Evolutionary conservation across 2,888 invertebrate species (phyloP), one percentile per base, ranked within the genome.

Genomic region (Elysia crispata): DNA sequence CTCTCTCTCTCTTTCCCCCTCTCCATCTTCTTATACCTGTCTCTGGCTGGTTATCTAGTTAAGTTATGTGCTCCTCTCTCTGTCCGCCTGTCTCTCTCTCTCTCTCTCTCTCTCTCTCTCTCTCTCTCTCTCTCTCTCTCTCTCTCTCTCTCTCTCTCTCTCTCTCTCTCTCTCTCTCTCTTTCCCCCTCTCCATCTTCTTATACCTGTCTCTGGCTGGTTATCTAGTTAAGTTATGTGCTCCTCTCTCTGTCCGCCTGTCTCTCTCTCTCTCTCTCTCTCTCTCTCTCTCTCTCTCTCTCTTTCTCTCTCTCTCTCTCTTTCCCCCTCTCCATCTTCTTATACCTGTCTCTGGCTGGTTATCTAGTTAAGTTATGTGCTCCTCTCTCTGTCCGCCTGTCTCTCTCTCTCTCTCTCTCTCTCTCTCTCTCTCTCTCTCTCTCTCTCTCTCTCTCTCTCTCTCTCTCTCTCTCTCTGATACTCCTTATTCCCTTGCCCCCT

Each of bases 1-100:
- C 75, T 33, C 33, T 31, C 73, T 25, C 73, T 13, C 49, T 50
- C 73, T 13, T 54, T 50, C 73, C n/a, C 54, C 13, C 54, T 15
- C 75, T 31, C 75, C n/a, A n/a, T n/a, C n/a, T n/a, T n/a, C n/a
- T n/a, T 70, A 49, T 70, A 23, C 41, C 41, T 70, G 41, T 70
- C 20, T 54, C 13, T 54, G 54, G 13, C 13, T 13, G 54, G 13
- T 13, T 20, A 20, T 54, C 13, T 54, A 20, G 31, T 33, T 70
- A 3, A 31, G 15, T 64, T 18, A n/a, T 11, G 25, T n/a, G 18
- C 23, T 11, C 13, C 25, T 64, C 18, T n/a, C 25, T 18, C 8
- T 5, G 13, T 50, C 25, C 18, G 54, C 20, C 31, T 33, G 25
- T n/a, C 76, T 20, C 33, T n/a, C 64, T 31, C n/a, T 1, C n/a